phyloP scores from a whole-genome alignment of 2,888 invertebrate species.

The Acanthococcus lagerstroemiae region DNA sequence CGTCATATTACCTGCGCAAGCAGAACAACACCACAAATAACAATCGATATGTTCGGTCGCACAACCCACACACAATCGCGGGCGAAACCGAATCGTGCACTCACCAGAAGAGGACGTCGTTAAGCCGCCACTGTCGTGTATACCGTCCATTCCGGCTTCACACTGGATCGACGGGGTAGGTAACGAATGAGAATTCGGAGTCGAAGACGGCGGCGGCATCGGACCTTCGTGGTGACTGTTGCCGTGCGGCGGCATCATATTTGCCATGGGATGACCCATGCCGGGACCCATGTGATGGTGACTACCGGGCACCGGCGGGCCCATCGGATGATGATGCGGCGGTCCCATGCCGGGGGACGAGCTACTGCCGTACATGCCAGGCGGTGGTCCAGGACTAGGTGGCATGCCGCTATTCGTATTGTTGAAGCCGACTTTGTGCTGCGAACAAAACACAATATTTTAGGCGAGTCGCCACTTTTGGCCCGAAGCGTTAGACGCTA shows the following conservation, averaged over 20 bases:
- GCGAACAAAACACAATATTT: slow-evolving; percentile 37
- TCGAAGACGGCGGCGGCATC: slow-evolving; percentile 40
- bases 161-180: slow-evolving; percentile 22
- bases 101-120: slow-evolving; percentile 52
- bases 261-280: slow-evolving; percentile 47
- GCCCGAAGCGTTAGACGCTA: no score
- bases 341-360: slow-evolving; percentile 45
- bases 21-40: slow-evolving; percentile 1
- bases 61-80: neutral
- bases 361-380: slow-evolving; percentile 43
- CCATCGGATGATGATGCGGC: slow-evolving; percentile 49
- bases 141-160: slow-evolving; percentile 31
- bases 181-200: slow-evolving; percentile 17
- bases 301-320: slow-evolving; percentile 49
- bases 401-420: slow-evolving; percentile 45
- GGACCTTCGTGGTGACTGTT: slow-evolving; percentile 43
- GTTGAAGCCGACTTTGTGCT: slow-evolving; percentile 59
- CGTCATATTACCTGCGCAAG: slow-evolving; percentile 17
- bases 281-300: slow-evolving; percentile 39
- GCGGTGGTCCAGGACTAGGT: slow-evolving; percentile 47
- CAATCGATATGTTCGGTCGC: neutral
- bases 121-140: slow-evolving; percentile 49
- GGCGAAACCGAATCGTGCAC: neutral
- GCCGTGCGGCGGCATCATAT: slow-evolving; percentile 56
- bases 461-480: no score